These are phyloP conservation scores for Eupithecia pulchellata DNA, from an alignment of 2,888 invertebrate species.

Conservation along the genomic window DNA sequence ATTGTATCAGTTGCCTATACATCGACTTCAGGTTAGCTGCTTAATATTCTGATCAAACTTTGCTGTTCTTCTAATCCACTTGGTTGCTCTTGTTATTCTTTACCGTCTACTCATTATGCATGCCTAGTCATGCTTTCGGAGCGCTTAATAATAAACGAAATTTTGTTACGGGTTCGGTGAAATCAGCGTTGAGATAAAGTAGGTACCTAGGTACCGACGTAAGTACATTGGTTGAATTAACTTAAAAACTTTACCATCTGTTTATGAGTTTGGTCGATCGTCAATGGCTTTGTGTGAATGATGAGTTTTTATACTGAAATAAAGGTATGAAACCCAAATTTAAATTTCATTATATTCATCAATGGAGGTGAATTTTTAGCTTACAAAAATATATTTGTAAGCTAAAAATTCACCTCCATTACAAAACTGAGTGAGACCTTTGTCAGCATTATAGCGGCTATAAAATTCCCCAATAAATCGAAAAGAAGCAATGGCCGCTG, in stretches of 20 bases:
- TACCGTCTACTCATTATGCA: constrained; percentile 53
- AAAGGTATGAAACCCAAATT: too few species aligned
- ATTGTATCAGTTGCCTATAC: constrained; percentile 41
- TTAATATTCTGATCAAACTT: constrained; percentile 54
- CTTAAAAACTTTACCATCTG: neutral
- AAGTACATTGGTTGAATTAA: constrained; percentile 17
- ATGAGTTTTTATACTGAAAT: too few species aligned
- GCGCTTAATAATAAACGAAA: constrained; percentile 41
- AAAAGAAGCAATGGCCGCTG: neutral
- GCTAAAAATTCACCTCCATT: neutral
- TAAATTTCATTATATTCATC: too few species aligned
- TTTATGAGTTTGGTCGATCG: neutral
- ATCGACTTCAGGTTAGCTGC: constrained; percentile 44
- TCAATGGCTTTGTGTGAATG: too few species aligned
- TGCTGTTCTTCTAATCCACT: constrained; percentile 52
- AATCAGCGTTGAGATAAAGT: constrained; percentile 34
- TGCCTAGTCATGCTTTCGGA: constrained; percentile 50
- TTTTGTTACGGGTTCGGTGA: constrained; percentile 38
- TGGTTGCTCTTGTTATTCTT: constrained; percentile 50
- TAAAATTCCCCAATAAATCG: constrained; percentile 3
- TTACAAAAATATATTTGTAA: neutral
- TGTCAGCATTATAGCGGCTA: constrained; percentile 1
- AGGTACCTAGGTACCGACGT: constrained; percentile 5
- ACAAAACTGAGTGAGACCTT: neutral
- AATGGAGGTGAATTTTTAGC: too few species aligned